These are phyloP conservation scores for Thymallus thymallus DNA, from an alignment of 2,113 vertebrate species.

Conservation along the genomic window DNA sequence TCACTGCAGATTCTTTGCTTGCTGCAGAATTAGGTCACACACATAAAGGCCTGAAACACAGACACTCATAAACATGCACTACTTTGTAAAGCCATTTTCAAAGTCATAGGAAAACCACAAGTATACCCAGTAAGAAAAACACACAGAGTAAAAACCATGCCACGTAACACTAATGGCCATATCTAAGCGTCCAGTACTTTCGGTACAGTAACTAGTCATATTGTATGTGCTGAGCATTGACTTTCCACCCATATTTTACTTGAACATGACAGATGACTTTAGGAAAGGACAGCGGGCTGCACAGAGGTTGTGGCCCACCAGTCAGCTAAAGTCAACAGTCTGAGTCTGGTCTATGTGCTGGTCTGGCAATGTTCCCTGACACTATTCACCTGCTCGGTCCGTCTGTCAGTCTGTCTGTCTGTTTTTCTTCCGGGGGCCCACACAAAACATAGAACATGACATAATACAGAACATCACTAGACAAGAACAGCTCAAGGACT, in stretches of 20 bases:
- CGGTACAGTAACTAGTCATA: not conserved
- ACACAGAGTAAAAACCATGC: not conserved
- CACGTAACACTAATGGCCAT: not conserved
- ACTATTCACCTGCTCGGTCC: slow-evolving; percentile 51
- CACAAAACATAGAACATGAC: not conserved
- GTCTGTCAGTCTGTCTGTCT: not conserved
- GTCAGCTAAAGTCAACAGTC: not conserved
- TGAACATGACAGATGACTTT: slow-evolving; percentile 9
- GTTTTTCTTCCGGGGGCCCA: slow-evolving; percentile 25
- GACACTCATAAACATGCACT: slow-evolving; percentile 41
- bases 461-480: not conserved
- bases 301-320: not conserved
- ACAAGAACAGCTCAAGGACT: no score
- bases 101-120: slow-evolving; percentile 35
- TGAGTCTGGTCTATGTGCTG: slow-evolving; percentile 3
- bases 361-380: slow-evolving; percentile 36
- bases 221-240: slow-evolving; percentile 1
- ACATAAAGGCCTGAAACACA: slow-evolving; percentile 54
- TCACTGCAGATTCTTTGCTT: slow-evolving; percentile 54
- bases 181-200: not conserved
- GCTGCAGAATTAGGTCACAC: slow-evolving; percentile 64
- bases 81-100: slow-evolving; percentile 17
- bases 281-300: not conserved
- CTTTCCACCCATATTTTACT: not conserved
- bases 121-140: slow-evolving; percentile 12